Evolutionary conservation across 2,888 invertebrate genomes (phyloP).

Genomic region (Ophioninae sp.): DNA sequence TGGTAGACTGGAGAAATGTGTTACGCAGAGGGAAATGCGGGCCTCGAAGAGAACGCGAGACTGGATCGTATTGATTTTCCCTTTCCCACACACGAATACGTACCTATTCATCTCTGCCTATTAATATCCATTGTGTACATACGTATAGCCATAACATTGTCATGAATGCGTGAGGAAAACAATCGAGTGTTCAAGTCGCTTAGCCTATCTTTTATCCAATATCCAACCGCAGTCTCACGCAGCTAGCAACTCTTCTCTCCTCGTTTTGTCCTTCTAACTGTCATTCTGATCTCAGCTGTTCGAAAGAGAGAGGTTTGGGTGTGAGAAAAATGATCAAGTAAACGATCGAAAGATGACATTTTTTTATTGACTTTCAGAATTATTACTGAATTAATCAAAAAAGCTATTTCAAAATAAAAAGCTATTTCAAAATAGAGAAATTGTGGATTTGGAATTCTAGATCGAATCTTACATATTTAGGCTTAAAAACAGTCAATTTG

Average conservation of each 20-base stretch:
- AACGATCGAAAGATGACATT: neutral
- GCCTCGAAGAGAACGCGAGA: slow-evolving; percentile 26
- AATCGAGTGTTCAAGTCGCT: slow-evolving; percentile 50
- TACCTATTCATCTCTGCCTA: neutral
- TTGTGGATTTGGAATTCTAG: no score
- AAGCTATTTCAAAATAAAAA: no score
- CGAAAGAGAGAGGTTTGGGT: neutral
- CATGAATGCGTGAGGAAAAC: slow-evolving; percentile 56
- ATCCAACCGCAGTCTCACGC: slow-evolving; percentile 21
- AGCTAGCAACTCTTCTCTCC: slow-evolving; percentile 27
- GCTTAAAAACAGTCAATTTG: no score
- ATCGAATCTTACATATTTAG: no score
- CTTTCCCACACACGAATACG: slow-evolving; percentile 38
- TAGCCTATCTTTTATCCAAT: slow-evolving; percentile 44
- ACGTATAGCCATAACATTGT: slow-evolving; percentile 32
- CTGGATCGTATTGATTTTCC: slow-evolving; percentile 56
- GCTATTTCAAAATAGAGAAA: no score
- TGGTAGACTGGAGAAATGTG: slow-evolving; percentile 16
- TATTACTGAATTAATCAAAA: no score
- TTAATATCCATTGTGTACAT: slow-evolving; percentile 2
- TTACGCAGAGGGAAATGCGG: slow-evolving; percentile 3
- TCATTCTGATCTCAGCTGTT: slow-evolving; percentile 35
- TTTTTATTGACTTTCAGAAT: neutral
- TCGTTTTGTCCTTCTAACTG: slow-evolving; percentile 8
- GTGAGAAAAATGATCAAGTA: neutral